phyloP scores from a whole-genome alignment of 2,113 vertebrate species.

The Drymodes brunneopygia region DNA sequence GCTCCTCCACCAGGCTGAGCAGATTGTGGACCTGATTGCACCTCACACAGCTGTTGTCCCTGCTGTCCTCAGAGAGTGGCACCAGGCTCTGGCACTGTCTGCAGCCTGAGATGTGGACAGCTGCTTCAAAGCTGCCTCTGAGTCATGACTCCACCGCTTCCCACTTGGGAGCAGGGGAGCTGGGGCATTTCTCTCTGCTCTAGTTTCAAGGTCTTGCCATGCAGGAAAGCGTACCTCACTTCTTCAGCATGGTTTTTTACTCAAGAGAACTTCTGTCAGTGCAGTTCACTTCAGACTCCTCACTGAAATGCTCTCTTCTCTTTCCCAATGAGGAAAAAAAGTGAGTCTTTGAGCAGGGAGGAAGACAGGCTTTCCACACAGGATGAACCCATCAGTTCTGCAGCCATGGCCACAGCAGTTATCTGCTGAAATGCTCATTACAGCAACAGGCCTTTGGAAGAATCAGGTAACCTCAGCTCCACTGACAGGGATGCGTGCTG shows the following conservation, averaged over 20 bases:
- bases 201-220: background rate
- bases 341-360: background rate
- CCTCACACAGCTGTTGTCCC: background rate
- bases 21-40: background rate
- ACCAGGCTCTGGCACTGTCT: background rate
- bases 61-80: fast-evolving
- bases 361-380: background rate
- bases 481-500: background rate
- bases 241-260: background rate
- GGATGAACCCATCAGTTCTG: background rate
- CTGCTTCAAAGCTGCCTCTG: background rate
- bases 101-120: fast-evolving
- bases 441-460: background rate
- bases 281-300: background rate
- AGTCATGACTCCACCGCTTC: background rate
- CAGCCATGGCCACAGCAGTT: background rate
- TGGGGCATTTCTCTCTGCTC: background rate
- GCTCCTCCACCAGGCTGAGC: background rate
- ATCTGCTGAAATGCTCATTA: background rate
- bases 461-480: background rate
- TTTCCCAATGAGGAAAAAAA: background rate
- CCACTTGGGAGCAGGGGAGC: background rate
- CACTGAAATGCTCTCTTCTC: background rate
- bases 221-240: background rate
- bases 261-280: background rate